Evolutionary conservation across 1,140 invertebrate genomes (phyloP), one percentile per base, ranked within the genome.

Genomic region (Oreohelix idahoensis): DNA sequence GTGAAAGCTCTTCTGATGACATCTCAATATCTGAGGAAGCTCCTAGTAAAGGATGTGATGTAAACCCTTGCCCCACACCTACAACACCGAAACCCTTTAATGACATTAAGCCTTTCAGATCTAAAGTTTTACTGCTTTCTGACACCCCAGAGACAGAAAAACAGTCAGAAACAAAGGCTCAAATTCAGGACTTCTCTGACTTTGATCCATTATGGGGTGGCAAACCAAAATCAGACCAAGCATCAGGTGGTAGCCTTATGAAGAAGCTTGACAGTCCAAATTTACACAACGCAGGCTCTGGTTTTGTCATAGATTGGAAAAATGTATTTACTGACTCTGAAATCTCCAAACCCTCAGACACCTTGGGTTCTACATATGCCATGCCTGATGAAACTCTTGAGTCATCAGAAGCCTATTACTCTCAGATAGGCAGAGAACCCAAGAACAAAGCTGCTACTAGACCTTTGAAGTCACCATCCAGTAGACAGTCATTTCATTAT

Each of bases 171-270:
- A 32, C n/a, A 32, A 32, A 32, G 17, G 4, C 71, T 74, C 38
- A 39, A 35, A 32, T 2, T 74, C 29, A 8, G 17, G 77, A 66
- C 29, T 66, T 79, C 15, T 69, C 53, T 39, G 53, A 79, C 29
- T 66, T 79, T 36, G 77, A 79, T 79, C 77, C 77, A 49, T 36
- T 77, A 13, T 77, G 75, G n/a, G 29, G 8, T 66, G 5, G 17
- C 32, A 66, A 66, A 66, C 17, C 63, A 32, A 66, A 66, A 66
- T 35, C 29, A 66, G 29, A 4, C 29, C n/a, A 66, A 32, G 5
- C 63, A 32, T 32, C 63, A 29, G 5, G 32, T 23, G 32, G 11
- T 32, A 66, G 29, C 17, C 29, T 32, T 32, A 17, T 13, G 1
- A 17, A 66, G 5, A 66, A 32, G 29, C n/a, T 32, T 4, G 32